Evolutionary conservation across 2,113 vertebrate species (phyloP).

Genomic region (Psephotus haematonotus): DNA sequence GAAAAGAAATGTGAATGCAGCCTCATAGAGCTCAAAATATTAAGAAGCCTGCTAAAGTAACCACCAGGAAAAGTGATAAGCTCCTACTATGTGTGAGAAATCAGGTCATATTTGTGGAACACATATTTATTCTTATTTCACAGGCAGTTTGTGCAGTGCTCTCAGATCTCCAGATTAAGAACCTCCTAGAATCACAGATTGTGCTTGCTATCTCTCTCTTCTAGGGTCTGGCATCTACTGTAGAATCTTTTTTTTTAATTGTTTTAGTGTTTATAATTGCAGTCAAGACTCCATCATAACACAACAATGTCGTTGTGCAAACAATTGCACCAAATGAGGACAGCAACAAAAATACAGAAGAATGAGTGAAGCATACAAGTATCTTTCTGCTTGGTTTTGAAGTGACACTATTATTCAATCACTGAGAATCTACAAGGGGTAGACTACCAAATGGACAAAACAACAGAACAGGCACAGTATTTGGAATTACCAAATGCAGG

Average conservation of each 20-base stretch:
- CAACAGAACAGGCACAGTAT: neutral
- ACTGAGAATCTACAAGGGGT: neutral
- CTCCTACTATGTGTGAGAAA: neutral
- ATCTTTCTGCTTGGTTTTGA: neutral
- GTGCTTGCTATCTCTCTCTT: neutral
- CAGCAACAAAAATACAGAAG: neutral
- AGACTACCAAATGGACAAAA: neutral
- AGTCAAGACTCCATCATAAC: neutral
- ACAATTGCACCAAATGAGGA: neutral
- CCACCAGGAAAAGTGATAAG: neutral
- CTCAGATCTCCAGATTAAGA: neutral
- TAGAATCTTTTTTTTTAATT: neutral
- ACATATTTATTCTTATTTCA: neutral
- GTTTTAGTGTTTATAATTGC: neutral
- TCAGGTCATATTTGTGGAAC: neutral
- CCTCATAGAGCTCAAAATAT: neutral
- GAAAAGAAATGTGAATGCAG: neutral
- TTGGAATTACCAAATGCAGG: neutral
- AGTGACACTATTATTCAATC: neutral
- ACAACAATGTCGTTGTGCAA: neutral
- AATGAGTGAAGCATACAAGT: neutral
- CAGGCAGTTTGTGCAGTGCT: neutral
- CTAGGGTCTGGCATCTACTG: neutral
- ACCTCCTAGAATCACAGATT: neutral
- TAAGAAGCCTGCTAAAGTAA: neutral